Conservation (phyloP, 2,797 vertebrate species). For the Somateria mollissima region DNA sequence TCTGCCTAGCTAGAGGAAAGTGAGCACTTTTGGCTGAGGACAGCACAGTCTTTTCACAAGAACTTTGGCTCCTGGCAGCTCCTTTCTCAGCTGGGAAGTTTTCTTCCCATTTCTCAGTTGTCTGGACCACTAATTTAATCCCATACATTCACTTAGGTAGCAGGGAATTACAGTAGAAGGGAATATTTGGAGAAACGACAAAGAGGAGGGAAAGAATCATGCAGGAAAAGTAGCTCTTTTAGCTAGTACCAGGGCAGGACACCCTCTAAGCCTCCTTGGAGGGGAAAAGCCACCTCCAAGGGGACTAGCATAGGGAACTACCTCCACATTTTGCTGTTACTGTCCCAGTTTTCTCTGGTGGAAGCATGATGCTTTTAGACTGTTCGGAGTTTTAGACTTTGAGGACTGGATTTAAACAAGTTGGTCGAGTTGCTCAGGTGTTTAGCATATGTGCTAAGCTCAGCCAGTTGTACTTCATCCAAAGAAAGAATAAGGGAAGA, state of each 20-base stretch:
- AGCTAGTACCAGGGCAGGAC: not conserved
- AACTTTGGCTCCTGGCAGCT: not conserved
- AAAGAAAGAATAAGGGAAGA: not conserved
- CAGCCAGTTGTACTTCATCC: not conserved
- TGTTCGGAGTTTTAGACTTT: not conserved
- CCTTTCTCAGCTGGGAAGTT: not conserved
- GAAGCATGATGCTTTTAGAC: not conserved
- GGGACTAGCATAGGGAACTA: accelerated
- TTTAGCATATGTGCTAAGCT: not conserved
- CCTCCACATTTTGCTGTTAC: not conserved
- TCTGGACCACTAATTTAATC: not conserved
- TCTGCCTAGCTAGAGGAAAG: not conserved
- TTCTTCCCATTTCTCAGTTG: not conserved
- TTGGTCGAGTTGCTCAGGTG: constrained; percentile 7
- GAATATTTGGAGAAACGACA: not conserved
- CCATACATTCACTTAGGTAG: not conserved
- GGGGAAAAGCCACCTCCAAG: not conserved
- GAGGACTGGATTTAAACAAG: constrained; percentile 36
- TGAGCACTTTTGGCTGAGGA: not conserved
- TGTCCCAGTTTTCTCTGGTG: not conserved
- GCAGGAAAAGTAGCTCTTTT: not conserved
- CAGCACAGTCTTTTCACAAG: not conserved
- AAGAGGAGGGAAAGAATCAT: not conserved
- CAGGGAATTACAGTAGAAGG: not conserved
- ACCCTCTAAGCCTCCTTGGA: not conserved